Conservation (phyloP, 1,140 invertebrate genomes). For the Danaus plexippus region DNA sequence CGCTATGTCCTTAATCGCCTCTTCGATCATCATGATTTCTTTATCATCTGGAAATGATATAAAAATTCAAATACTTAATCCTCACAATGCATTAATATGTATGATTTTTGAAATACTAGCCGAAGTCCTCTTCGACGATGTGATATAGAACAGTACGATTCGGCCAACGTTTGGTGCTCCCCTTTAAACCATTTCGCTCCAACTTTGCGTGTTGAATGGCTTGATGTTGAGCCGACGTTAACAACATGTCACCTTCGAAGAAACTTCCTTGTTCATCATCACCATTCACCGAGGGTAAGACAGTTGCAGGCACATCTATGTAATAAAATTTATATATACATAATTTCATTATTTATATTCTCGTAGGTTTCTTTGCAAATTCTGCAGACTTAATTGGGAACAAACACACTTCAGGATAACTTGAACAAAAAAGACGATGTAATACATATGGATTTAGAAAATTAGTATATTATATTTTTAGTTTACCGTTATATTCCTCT, state of each 20-base stretch:
- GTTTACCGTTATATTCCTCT: not conserved
- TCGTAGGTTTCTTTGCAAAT: too few species aligned
- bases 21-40: slow-evolving; percentile 49
- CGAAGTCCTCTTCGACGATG: slow-evolving; percentile 76
- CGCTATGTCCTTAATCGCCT: slow-evolving; percentile 57
- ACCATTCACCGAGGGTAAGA: not conserved
- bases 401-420: too few species aligned
- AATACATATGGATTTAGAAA: too few species aligned
- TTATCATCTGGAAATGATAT: slow-evolving; percentile 40
- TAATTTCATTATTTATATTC: too few species aligned
- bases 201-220: slow-evolving; percentile 30
- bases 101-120: slow-evolving; percentile 53
- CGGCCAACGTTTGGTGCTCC: slow-evolving; percentile 74
- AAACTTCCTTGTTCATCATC: slow-evolving; percentile 56
- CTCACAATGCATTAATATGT: too few species aligned
- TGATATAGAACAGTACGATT: slow-evolving; percentile 75
- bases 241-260: slow-evolving; percentile 69
- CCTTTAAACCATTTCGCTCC: slow-evolving; percentile 73
- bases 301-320: too few species aligned
- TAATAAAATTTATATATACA: too few species aligned
- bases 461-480: too few species aligned
- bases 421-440: too few species aligned
- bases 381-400: too few species aligned
- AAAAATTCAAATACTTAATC: slow-evolving; percentile 7
- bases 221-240: slow-evolving; percentile 38